A percentile compares a stretch with the other conserved stretches of the same genome.
These are phyloP conservation scores for Pseudochaenichthys georgianus DNA, from an alignment of 2,797 vertebrate species.

Conservation along the genomic window DNA sequence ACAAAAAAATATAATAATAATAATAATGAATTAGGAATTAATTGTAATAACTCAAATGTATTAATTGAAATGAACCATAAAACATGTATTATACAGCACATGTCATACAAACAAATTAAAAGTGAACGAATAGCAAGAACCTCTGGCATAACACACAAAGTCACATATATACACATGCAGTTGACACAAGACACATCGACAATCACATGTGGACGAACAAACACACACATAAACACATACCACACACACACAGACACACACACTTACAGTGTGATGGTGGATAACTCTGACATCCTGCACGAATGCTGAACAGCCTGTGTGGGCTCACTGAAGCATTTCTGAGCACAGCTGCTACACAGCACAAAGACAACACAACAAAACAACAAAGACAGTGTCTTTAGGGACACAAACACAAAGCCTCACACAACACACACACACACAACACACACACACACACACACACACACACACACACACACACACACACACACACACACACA, in stretches of 20 bases:
- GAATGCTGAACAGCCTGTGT: slow-evolving; percentile 98
- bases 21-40: too few species aligned
- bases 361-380: slow-evolving; percentile 93
- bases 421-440: slow-evolving; percentile 37
- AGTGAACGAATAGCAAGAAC: slow-evolving; percentile 26
- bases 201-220: slow-evolving; percentile 21
- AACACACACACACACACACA: slow-evolving; percentile 48
- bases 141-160: slow-evolving; percentile 31
- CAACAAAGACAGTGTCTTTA: slow-evolving; percentile 83
- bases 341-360: slow-evolving; percentile 99
- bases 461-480: too few species aligned
- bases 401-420: slow-evolving; percentile 66
- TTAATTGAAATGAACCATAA: too few species aligned
- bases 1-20: too few species aligned
- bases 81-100: too few species aligned
- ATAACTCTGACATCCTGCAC: slow-evolving; percentile 99
- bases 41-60: too few species aligned
- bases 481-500: too few species aligned
- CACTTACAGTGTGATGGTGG: slow-evolving; percentile 99
- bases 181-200: slow-evolving; percentile 14
- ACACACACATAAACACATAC: slow-evolving; percentile 14
- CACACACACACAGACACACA: slow-evolving; percentile 63
- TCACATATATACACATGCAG: slow-evolving; percentile 18
- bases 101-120: too few species aligned
- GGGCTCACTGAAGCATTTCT: slow-evolving; percentile 99